Conservation (phyloP, 2,113 vertebrate genomes). For the Corythornis cristatus region DNA sequence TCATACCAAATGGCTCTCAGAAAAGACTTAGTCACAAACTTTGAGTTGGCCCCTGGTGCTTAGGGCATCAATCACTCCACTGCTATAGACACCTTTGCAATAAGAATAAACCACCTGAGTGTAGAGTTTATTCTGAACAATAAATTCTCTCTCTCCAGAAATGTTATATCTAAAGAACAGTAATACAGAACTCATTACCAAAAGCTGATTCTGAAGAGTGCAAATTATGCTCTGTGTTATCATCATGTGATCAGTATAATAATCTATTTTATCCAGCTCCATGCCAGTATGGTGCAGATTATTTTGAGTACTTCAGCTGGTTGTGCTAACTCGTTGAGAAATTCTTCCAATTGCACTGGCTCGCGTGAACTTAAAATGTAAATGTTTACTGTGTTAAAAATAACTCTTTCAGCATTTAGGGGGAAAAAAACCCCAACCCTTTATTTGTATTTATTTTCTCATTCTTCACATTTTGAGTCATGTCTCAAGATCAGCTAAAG, state of each 20-base stretch:
- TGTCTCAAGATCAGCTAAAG: conserved; percentile 33
- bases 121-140: background rate
- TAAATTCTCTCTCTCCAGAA: background rate
- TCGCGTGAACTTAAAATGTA: background rate
- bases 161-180: background rate
- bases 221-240: background rate
- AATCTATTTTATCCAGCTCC: conserved; percentile 1
- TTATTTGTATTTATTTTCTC: conserved; percentile 33
- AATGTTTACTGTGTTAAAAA: conserved; percentile 34
- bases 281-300: background rate
- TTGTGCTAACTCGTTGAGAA: background rate
- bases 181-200: background rate
- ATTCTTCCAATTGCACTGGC: background rate
- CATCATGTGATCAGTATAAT: background rate
- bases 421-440: background rate
- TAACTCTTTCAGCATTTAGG: conserved; percentile 33
- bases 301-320: background rate
- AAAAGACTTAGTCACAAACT: background rate
- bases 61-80: background rate
- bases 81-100: background rate
- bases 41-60: background rate
- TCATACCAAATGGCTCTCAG: background rate
- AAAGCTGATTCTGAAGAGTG: background rate
- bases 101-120: background rate
- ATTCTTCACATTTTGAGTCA: conserved; percentile 50